A percentile compares a stretch with the other conserved stretches of the same genome.
Conservation (phyloP, 2,113 vertebrate genomes). For the Acanthochromis polyacanthus region DNA sequence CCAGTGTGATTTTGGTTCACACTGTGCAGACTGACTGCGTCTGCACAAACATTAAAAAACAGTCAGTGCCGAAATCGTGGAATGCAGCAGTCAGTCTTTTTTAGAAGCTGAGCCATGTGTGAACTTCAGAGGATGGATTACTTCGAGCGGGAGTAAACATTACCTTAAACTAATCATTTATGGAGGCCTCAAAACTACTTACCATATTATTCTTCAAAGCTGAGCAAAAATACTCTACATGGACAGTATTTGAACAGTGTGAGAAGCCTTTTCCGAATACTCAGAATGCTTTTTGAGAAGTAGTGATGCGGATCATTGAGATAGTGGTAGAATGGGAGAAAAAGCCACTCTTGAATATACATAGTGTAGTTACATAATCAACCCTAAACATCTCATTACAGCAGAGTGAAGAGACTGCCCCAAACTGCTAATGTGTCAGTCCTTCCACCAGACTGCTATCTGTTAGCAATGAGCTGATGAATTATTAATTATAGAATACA, state of each 20-base stretch:
- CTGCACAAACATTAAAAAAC: not conserved
- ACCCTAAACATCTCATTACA: conserved; percentile 65
- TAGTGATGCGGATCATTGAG: not conserved
- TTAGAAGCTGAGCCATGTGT: not conserved
- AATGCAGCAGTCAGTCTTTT: not conserved
- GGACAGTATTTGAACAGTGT: not conserved
- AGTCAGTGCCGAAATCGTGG: not conserved
- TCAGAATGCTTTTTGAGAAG: not conserved
- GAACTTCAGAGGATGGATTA: not conserved
- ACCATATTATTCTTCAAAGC: not conserved
- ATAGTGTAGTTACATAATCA: conserved; percentile 54
- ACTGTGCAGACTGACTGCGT: not conserved
- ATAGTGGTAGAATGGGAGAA: not conserved
- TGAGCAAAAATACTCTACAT: not conserved
- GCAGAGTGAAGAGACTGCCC: conserved; percentile 62
- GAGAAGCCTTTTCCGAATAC: not conserved
- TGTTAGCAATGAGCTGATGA: conserved; percentile 78
- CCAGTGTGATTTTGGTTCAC: not conserved
- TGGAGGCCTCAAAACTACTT: conserved; percentile 4
- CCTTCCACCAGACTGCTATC: conserved; percentile 71
- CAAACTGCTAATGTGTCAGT: conserved; percentile 64
- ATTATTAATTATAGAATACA: conserved; percentile 86
- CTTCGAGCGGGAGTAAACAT: not conserved
- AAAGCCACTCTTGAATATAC: conserved; percentile 10
- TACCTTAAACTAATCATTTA: conserved; percentile 5